Evolutionary conservation across 2,888 invertebrate genomes (phyloP).

Genomic region (Celastrina argiolus): DNA sequence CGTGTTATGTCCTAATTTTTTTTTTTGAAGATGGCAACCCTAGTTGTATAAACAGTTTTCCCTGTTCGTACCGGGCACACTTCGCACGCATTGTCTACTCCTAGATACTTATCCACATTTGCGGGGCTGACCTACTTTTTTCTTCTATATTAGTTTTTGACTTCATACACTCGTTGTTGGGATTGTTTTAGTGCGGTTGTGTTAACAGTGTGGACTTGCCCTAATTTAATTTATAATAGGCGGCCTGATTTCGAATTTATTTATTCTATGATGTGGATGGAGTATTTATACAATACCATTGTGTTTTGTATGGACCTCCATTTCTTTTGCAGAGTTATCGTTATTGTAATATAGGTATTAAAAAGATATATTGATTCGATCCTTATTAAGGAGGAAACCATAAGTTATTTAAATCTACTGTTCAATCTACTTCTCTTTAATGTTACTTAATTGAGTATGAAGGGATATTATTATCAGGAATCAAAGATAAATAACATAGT

Average conservation of each 20-base stretch:
- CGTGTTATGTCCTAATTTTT: too few species aligned
- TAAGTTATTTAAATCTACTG: not conserved
- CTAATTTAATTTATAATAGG: conserved; percentile 4
- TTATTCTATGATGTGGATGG: conserved; percentile 17
- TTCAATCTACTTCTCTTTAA: not conserved
- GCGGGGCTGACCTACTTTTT: conserved; percentile 2
- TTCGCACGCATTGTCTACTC: conserved; percentile 9
- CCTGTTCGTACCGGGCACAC: not conserved
- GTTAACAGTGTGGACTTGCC: not conserved
- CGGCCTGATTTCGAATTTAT: conserved; percentile 11
- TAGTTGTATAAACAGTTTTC: not conserved
- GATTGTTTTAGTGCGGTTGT: not conserved
- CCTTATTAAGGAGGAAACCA: not conserved
- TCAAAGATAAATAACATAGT: too few species aligned
- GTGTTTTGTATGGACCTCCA: not conserved
- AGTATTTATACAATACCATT: conserved; percentile 11
- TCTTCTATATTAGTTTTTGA: conserved; percentile 11
- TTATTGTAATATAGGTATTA: not conserved
- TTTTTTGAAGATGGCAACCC: not conserved
- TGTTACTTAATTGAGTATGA: too few species aligned
- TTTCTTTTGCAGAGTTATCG: not conserved
- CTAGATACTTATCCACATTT: conserved; percentile 13
- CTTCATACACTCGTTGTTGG: conserved; percentile 3
- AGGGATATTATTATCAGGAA: too few species aligned
- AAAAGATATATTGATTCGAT: not conserved